Conservation (phyloP, 1,140 invertebrate species). For the Plodia interpunctella region DNA sequence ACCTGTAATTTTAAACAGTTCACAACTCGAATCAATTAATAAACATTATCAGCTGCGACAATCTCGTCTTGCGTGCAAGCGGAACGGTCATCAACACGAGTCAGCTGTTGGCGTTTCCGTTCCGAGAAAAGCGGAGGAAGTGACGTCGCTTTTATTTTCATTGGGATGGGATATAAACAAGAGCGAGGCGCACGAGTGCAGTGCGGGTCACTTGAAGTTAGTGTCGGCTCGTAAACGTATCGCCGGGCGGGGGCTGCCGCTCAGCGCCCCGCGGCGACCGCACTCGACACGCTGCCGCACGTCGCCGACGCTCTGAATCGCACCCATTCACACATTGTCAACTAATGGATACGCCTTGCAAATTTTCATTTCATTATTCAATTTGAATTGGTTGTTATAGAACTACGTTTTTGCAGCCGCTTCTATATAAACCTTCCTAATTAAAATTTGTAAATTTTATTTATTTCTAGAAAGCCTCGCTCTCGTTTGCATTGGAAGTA, state of each 20-base stretch:
- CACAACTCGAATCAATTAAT: neutral
- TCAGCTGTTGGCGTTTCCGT: constrained; percentile 13
- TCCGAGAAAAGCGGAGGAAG: constrained; percentile 37
- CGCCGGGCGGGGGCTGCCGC: constrained; percentile 54
- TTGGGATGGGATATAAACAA: constrained; percentile 65
- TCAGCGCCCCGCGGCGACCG: constrained; percentile 63
- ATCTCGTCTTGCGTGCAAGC: neutral
- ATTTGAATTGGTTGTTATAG: too few relatives aligned
- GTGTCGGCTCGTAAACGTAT: constrained; percentile 73
- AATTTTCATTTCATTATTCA: constrained; percentile 18
- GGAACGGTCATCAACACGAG: constrained; percentile 7
- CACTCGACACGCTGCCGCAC: constrained; percentile 73
- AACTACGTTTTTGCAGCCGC: too few relatives aligned
- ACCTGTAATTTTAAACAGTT: too few relatives aligned
- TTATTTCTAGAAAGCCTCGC: too few relatives aligned
- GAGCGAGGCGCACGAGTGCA: constrained; percentile 57
- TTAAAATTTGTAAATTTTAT: too few relatives aligned
- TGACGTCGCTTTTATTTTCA: constrained; percentile 57
- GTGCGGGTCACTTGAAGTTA: constrained; percentile 69
- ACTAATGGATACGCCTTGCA: constrained; percentile 48
- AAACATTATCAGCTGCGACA: neutral
- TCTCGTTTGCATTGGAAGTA: too few relatives aligned
- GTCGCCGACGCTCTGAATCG: constrained; percentile 69
- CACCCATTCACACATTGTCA: constrained; percentile 66
- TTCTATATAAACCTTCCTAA: too few relatives aligned